Base-by-base conservation (phyloP, 2,797 vertebrate species). In the Amphiprion clarkii region DNA sequence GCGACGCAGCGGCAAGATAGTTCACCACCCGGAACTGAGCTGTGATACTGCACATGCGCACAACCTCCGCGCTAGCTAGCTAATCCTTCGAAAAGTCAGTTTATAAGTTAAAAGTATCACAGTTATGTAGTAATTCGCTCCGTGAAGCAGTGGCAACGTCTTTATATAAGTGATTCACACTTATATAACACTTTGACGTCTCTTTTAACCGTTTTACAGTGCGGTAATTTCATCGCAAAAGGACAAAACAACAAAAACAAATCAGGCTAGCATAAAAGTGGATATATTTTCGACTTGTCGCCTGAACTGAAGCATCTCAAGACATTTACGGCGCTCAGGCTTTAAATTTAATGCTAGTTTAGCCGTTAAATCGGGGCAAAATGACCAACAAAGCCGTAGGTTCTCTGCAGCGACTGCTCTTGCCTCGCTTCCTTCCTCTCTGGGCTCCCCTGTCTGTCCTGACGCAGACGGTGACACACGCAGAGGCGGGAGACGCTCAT, bases 401-500 rank as follows among this genome's bases (percentile, higher is more conserved):
- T 29, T 0, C 21, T 3, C 0, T 0, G 36, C 0, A n/a, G 23
- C 1, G 7, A 9, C 0, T 2, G 2, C 40, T 91, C 87, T 88
- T 33, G 86, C 14, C 7, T 8, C 4, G 2, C 9, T 2, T 10
- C 0, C 5, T 0, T 70, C 5, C 1, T 87, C 87, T 87, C 11
- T 67, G 83, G 12, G 58, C 49, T 77, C 56, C 55, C 53, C 25
- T 40, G 81, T 58, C 62, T 69, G 71, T 74, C 79, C 79, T 95
- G 95, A 95, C 95, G 95, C 93, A 95, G 87, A 79, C 94, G 70
- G 82, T 93, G 93, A 93, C 86, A 92, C 84, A 79, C 14, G 69
- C 56, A 79, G 84, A 69, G 82, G 79, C 75, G 53, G 79, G 78
- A 80, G 81, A 78, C 77, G 64, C 33, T 55, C 61, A 60, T 42